These are phyloP conservation scores for Telenomus remus DNA, from an alignment of 1,140 invertebrate species.

Conservation along the genomic window DNA sequence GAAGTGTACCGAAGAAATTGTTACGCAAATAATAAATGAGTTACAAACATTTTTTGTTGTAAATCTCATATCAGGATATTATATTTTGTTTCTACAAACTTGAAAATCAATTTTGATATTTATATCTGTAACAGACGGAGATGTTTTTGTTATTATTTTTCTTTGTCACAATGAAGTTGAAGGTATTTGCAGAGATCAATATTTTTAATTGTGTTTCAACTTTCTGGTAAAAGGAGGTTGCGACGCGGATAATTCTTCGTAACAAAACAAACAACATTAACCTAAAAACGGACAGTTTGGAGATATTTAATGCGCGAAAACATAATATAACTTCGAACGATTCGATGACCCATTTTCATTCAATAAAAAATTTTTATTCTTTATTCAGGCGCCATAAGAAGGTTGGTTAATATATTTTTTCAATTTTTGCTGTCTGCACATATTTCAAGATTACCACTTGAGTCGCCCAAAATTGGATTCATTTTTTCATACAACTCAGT, in stretches of 20 bases:
- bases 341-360: conserved; percentile 1
- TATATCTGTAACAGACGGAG: not conserved
- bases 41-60: too few species aligned
- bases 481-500: too few species aligned
- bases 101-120: too few species aligned
- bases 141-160: too few species aligned
- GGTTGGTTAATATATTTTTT: too few species aligned
- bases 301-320: conserved; percentile 12
- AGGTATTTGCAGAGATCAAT: not conserved
- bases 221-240: conserved; percentile 33
- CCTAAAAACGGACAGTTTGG: conserved; percentile 8
- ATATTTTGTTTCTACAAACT: too few species aligned
- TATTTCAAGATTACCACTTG: too few species aligned
- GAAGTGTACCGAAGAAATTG: not conserved
- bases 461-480: too few species aligned
- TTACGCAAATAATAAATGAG: too few species aligned
- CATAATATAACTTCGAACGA: conserved; percentile 8
- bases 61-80: too few species aligned
- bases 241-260: not conserved
- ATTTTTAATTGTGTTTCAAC: not conserved
- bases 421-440: too few species aligned
- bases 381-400: too few species aligned
- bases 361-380: conserved; percentile 2
- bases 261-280: conserved; percentile 33
- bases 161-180: not conserved